phyloP scores from a whole-genome alignment of 2,888 invertebrate species.

The Hypercompe scribonia region DNA sequence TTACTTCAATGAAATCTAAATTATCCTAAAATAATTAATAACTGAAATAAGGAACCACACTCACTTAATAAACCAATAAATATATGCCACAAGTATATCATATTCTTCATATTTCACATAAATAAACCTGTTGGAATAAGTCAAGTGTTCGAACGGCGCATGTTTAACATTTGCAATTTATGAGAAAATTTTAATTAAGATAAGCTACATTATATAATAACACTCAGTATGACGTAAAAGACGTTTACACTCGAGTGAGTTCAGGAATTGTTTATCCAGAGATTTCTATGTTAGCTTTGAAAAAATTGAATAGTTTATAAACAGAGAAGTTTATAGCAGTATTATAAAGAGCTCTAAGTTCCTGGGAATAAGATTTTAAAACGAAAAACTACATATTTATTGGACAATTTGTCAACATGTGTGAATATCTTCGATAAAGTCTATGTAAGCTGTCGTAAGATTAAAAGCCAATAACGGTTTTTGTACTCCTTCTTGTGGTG shows the following conservation, averaged over 20 bases:
- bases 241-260: background rate
- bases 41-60: conserved; percentile 9
- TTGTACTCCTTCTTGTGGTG: background rate
- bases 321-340: background rate
- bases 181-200: conserved; percentile 43
- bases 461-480: background rate
- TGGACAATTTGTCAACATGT: background rate
- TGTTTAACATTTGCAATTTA: conserved; percentile 23
- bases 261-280: background rate
- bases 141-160: conserved; percentile 8
- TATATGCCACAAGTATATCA: conserved; percentile 29
- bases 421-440: no score
- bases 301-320: background rate
- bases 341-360: background rate
- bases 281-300: background rate
- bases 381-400: background rate
- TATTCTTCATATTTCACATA: conserved; percentile 20
- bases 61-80: conserved; percentile 31
- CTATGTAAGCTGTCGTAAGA: no score
- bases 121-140: conserved; percentile 19
- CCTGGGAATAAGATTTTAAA: background rate
- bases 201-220: conserved; percentile 20
- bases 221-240: conserved; percentile 6
- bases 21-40: background rate
- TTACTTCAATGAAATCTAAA: background rate